A percentile compares a stretch with the other conserved stretches of the same genome.
Evolutionary conservation across 1,140 invertebrate species (phyloP).

Genomic region (Meteorus sp.): DNA sequence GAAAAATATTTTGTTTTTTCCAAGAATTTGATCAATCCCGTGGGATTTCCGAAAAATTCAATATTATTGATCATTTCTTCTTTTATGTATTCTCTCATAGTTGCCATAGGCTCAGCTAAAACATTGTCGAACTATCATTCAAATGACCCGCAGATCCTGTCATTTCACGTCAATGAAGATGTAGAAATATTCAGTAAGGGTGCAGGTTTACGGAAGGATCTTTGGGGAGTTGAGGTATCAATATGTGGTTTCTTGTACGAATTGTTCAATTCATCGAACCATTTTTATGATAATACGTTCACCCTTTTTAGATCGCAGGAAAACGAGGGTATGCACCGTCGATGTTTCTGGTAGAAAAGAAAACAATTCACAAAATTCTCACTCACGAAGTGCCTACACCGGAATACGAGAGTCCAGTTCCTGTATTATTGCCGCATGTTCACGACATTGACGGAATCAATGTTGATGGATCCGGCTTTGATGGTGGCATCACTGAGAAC

Average conservation of each 20-base stretch:
- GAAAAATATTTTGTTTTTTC: not conserved
- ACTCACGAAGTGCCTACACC: conserved; percentile 58
- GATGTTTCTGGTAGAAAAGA: conserved; percentile 61
- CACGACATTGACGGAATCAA: conserved; percentile 1
- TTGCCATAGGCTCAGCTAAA: conserved; percentile 66
- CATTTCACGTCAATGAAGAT: conserved; percentile 65
- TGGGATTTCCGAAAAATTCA: not conserved
- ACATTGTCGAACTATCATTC: conserved; percentile 64
- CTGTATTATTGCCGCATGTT: conserved; percentile 14
- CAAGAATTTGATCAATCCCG: not conserved
- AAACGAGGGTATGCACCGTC: conserved; percentile 70
- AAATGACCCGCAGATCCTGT: conserved; percentile 63
- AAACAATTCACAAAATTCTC: conserved; percentile 53
- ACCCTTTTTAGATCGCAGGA: conserved; percentile 63
- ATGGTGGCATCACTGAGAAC: not conserved
- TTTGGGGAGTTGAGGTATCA: conserved; percentile 72
- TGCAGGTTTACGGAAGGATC: conserved; percentile 65
- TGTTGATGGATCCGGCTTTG: not conserved
- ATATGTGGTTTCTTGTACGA: conserved; percentile 5
- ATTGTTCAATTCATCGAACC: conserved; percentile 3
- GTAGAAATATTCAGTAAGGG: conserved; percentile 73
- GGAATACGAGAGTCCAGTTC: conserved; percentile 4
- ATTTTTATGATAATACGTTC: conserved; percentile 18
- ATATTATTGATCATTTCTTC: conserved; percentile 20
- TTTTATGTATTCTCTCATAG: conserved; percentile 54